phyloP scores from a whole-genome alignment of 2,888 invertebrate species.

The Agrilus cyanescens region DNA sequence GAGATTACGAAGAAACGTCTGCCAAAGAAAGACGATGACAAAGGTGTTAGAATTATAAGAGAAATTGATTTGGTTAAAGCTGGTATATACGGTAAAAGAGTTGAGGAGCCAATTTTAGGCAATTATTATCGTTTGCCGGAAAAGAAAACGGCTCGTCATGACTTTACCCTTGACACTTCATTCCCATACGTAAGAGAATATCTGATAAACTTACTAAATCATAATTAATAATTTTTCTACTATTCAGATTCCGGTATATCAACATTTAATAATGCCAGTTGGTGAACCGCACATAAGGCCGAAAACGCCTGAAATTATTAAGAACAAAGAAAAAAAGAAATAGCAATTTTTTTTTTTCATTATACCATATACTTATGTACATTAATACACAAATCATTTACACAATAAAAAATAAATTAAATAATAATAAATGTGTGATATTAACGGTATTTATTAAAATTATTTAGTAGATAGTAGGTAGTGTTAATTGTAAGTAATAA shows the following conservation, averaged over 20 bases:
- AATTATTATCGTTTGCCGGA: slow-evolving; percentile 43
- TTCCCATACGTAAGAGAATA: slow-evolving; percentile 39
- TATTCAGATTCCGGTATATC: slow-evolving; percentile 55
- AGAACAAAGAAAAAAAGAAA: slow-evolving; percentile 4
- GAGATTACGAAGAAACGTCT: slow-evolving; percentile 1
- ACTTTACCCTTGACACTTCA: slow-evolving; percentile 47
- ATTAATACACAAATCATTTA: too few species aligned
- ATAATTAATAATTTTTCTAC: background rate
- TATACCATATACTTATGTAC: too few species aligned
- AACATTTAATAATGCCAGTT: slow-evolving; percentile 51
- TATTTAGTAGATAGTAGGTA: too few species aligned
- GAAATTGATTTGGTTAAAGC: slow-evolving; percentile 32
- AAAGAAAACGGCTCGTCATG: slow-evolving; percentile 39
- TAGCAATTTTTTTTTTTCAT: too few species aligned
- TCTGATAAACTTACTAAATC: background rate
- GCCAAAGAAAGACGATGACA: too few species aligned
- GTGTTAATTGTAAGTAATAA: too few species aligned
- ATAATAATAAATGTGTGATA: too few species aligned
- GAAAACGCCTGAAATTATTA: slow-evolving; percentile 10
- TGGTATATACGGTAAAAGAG: slow-evolving; percentile 42
- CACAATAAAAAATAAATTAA: too few species aligned
- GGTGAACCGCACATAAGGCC: slow-evolving; percentile 45
- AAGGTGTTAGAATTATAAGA: too few species aligned
- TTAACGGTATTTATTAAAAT: too few species aligned
- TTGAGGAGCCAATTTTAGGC: slow-evolving; percentile 47